phyloP scores from a whole-genome alignment of 2,797 vertebrate species.

The Schizopygopsis malacanthus region DNA sequence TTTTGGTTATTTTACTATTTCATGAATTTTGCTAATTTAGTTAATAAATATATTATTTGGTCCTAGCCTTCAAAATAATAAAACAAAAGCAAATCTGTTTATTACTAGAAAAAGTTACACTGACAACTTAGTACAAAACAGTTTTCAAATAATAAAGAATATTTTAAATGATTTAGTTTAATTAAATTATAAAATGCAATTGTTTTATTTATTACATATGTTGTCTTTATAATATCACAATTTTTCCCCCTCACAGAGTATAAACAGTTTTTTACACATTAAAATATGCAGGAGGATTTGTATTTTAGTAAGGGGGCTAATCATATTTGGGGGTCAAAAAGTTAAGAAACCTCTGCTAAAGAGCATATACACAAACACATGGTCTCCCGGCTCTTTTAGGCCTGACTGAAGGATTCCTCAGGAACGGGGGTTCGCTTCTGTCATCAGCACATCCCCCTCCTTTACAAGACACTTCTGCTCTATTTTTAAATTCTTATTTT shows the following conservation, averaged over 20 bases:
- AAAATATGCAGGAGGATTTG: not conserved
- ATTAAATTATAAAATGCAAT: not conserved
- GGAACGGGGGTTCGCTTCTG: constrained; percentile 60
- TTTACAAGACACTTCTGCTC: constrained; percentile 61
- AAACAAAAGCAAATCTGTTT: not conserved
- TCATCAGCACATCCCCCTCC: constrained; percentile 33
- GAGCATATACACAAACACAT: not conserved
- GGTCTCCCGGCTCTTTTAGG: constrained; percentile 28
- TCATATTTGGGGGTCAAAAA: constrained; percentile 5
- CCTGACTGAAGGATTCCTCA: constrained; percentile 68
- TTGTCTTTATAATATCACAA: not conserved
- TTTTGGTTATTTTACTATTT: too few species aligned
- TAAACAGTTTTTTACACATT: not conserved
- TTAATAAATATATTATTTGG: not conserved
- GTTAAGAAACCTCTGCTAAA: not conserved
- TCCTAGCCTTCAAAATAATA: not conserved
- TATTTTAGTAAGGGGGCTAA: not conserved
- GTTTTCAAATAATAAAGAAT: not conserved
- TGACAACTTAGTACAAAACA: not conserved
- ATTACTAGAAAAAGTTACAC: not conserved
- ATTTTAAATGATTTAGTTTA: not conserved
- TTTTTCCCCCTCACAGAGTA: too few species aligned
- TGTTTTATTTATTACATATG: not conserved
- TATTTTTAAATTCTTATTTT: constrained; percentile 61
- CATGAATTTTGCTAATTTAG: not conserved